Conservation (phyloP, 30 jellyfish, hydroid and myxozoan genomes). For the Hydractinia echinata region DNA sequence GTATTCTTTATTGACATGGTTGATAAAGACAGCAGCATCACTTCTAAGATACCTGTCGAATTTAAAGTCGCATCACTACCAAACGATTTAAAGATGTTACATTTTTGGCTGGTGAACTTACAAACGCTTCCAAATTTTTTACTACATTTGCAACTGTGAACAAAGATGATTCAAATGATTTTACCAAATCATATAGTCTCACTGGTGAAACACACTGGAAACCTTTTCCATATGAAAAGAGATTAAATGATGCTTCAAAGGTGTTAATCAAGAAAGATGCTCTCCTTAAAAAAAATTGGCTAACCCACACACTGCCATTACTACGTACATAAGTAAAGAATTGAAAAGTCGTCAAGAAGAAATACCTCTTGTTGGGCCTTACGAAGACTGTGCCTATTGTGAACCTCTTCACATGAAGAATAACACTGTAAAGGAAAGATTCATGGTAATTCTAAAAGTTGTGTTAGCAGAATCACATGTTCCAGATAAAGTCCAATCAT, state of each 20-base stretch:
- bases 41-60: not conserved
- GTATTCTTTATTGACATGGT: not conserved
- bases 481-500: not conserved
- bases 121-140: not conserved
- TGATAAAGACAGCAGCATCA: not conserved
- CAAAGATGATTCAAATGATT: not conserved
- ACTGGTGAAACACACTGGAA: not conserved
- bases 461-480: too few species aligned
- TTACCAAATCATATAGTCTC: not conserved
- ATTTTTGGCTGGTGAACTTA: not conserved
- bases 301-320: not conserved
- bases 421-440: too few species aligned
- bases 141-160: not conserved
- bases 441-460: too few species aligned
- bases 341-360: not conserved
- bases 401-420: too few species aligned
- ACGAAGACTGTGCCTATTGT: not conserved
- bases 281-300: not conserved
- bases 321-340: not conserved
- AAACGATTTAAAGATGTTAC: not conserved
- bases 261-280: not conserved
- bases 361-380: not conserved
- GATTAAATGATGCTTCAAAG: not conserved
- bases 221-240: not conserved
- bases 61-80: not conserved